Evolutionary conservation across 1,140 invertebrate species (phyloP), one percentile per base, ranked within the genome.

Genomic region (Triops longicaudatus): DNA sequence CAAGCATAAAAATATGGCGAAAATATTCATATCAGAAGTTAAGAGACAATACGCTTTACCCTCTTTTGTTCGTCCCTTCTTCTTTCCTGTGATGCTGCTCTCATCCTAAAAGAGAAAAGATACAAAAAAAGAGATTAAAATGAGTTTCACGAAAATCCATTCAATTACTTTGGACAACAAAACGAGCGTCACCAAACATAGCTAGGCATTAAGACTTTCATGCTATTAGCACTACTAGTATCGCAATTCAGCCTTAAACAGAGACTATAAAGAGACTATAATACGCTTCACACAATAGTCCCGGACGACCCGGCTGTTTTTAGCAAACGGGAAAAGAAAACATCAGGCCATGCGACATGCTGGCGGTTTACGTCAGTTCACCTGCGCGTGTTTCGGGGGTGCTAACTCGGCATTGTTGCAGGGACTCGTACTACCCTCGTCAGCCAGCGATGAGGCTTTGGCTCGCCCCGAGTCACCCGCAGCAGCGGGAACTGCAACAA

Each of bases 41-140:
- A 43, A 41, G 44, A 79, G 71, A 71, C 73, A 75, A 26, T n/a
- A 74, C 72, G 43, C 50, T 37, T 88, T 86, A 92, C 91, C 91
- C 91, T 93, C 91, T 88, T 92, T 92, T 82, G 91, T 92, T 84
- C 91, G 88, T 80, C 89, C 89, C 83, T 92, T 92, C 86, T 92
- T 92, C 83, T 91, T 92, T 43, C 86, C 81, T 73, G 80, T 42
- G 72, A 31, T 73, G 31, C 26, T 87, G 80, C 92, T 91, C 84
- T 92, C 92, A 80, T 92, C 90, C 92, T 93, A 87, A 73, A 80
- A 77, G 74, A 81, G 79, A 78, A 17, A 81, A 78, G 75, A 77
- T 78, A 78, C 37, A 78, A 78, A 17, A 63, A 44, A 44, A 11
- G 17, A 22, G 50, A 63, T 1, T 10, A 14, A 9, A 63, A 17